Evolutionary conservation across 2,113 vertebrate genomes (phyloP), one percentile per base, ranked within the genome.

Genomic region (Colinus virginianus): DNA sequence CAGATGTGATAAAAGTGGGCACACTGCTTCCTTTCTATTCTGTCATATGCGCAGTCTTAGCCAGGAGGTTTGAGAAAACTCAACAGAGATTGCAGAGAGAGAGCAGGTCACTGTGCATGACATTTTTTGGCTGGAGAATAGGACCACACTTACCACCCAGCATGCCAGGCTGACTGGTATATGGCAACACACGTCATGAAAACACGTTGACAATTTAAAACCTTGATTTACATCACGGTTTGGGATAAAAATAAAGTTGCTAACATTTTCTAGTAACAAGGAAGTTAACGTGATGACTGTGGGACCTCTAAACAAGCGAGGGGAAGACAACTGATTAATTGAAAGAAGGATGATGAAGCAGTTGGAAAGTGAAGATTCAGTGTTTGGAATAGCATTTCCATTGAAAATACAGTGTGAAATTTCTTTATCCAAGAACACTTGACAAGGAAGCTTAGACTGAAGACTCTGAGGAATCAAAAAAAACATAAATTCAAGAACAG

Each of bases 131-230:
- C 68, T 62, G 30, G 42, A 48, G 30, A 4, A 19, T 2, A 58
- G 21, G 66, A 34, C 1, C 63, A 66, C 64, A n/a, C 5, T 43
- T 46, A 10, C 11, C 38, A 32, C 32, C 23, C 0, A 2, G 8
- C 14, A 11, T 1, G 5, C 9, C 23, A 12, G 56, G 45, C 43
- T 8, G 8, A 55, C 5, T 34, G 49, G 7, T 16, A 17, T 4
- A 17, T 3, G 2, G 63, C 3, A 45, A 42, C 0, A 1, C 2
- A 36, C 43, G 9, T 40, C 53, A 2, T 23, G 64, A 64, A 61
- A 63, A 86, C 43, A 15, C 36, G 17, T 19, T 16, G 13, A 17
- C 17, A 6, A 42, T 36, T 46, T 42, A 58, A 36, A 42, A 42
- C 8, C 32, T 36, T 42, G 13, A 1, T 6, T 30, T 64, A 7